Percentiles rank a stretch among this genome's conserved stretches.
Conservation (phyloP, 2,113 vertebrate species). For the Plestiodon gilberti region DNA sequence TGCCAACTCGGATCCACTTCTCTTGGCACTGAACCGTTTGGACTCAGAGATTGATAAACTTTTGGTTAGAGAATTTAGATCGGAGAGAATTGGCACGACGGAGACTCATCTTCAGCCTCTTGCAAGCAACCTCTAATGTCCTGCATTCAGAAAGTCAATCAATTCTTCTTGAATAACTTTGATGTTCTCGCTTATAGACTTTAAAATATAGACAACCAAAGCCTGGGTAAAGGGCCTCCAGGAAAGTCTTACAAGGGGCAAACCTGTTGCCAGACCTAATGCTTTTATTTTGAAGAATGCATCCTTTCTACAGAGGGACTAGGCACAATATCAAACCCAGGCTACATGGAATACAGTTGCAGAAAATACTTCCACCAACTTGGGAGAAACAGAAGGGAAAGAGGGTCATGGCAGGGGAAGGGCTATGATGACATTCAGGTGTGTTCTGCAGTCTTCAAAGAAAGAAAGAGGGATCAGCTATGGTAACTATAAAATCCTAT, state of each 20-base stretch:
- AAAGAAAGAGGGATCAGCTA: constrained; percentile 76
- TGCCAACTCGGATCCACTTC: constrained; percentile 85
- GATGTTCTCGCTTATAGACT: constrained; percentile 74
- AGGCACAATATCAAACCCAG: constrained; percentile 80
- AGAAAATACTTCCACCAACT: constrained; percentile 72
- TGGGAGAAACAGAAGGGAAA: constrained; percentile 74
- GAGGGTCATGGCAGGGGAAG: constrained; percentile 76
- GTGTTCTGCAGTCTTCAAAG: constrained; percentile 72
- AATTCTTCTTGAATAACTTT: constrained; percentile 77
- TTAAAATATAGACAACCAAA: constrained; percentile 80
- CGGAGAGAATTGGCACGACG: constrained; percentile 78
- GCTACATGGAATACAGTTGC: constrained; percentile 79
- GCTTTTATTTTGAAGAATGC: constrained; percentile 77
- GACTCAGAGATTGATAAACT: constrained; percentile 85
- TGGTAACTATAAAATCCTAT: constrained; percentile 70
- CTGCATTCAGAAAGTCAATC: constrained; percentile 74
- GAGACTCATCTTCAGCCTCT: constrained; percentile 84
- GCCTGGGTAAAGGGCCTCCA: constrained; percentile 80
- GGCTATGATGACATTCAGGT: constrained; percentile 76
- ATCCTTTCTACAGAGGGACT: constrained; percentile 81
- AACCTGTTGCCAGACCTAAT: constrained; percentile 62
- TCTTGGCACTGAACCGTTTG: constrained; percentile 84
- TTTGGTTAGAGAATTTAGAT: constrained; percentile 81
- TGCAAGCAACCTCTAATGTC: constrained; percentile 82
- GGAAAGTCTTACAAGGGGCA: constrained; percentile 78